Evolutionary conservation across 2,797 vertebrate genomes (phyloP), one percentile per base, ranked within the genome.

Genomic region (Clarias fuscus): DNA sequence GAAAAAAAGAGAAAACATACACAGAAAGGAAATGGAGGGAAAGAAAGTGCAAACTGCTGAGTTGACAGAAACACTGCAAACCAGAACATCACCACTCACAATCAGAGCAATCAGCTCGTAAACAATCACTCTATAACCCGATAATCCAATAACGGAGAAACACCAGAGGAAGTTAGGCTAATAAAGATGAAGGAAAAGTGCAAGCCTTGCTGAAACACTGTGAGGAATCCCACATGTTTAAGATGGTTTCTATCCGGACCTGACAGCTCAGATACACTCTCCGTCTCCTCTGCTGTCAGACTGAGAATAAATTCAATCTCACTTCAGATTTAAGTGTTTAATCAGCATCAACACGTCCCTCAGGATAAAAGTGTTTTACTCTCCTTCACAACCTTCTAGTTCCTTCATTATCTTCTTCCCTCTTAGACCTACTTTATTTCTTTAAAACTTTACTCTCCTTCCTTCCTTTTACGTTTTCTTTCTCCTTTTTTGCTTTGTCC

Each of bases 1-100:
- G 11, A 65, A n/a, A 65, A 11, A 48, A 5, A 5, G 2, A 59
- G 2, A 92, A 92, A 96, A 87, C 88, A 89, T 90, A 72, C 7
- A 88, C 64, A 86, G 76, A 88, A 83, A 89, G 62, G 56, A 85
- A 86, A 27, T 43, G 24, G 53, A 86, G 22, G 14, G 17, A 73
- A 70, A 20, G 61, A 81, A 43, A n/a, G 37, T 78, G 10, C 56
- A 61, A 61, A 1, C 56, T 78, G 76, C 76, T 58, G 30, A 78
- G 27, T 30, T 4, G 56, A 37, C 30, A 17, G 48, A 58, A 61
- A 79, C 20, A 76, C 53, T 20, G n/a, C 48, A 76, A 56, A 56
- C 40, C 40, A 76, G 11, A 58, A 30, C 53, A 76, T 76, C 48
- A 20, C 33, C 15, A 77, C 75, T 77, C 27, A 59, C 4, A 59